Evolutionary conservation across 2,888 invertebrate species (phyloP).

Genomic region (Dolichomitus sp.): DNA sequence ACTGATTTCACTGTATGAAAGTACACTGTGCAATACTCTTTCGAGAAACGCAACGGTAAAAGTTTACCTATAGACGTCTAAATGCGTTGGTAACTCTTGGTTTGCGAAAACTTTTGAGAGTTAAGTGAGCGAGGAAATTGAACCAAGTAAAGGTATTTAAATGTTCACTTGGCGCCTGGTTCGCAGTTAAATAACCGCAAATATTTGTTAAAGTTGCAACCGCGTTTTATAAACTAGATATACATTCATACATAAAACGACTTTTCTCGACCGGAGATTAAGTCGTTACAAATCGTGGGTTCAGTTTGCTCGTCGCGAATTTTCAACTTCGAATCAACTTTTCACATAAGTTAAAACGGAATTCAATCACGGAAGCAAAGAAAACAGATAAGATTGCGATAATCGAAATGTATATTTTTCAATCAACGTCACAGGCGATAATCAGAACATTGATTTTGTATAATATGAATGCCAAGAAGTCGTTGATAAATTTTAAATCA

Average conservation of each 20-base stretch:
- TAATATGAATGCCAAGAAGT: too few species aligned
- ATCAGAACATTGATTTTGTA: too few species aligned
- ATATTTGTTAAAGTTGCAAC: not conserved
- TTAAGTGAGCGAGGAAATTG: slow-evolving; percentile 18
- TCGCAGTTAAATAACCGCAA: not conserved
- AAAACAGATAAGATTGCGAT: too few species aligned
- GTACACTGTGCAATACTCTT: not conserved
- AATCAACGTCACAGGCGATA: too few species aligned
- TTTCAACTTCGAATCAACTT: too few species aligned
- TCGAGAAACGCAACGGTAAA: slow-evolving; percentile 21
- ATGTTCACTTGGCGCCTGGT: not conserved
- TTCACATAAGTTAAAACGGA: too few species aligned
- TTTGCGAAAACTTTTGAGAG: slow-evolving; percentile 14
- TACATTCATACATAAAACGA: not conserved
- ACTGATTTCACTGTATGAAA: not conserved
- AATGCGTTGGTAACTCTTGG: slow-evolving; percentile 16
- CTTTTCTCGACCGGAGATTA: slow-evolving; percentile 2
- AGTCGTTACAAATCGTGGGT: too few species aligned
- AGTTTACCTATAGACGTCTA: slow-evolving; percentile 13
- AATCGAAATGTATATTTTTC: too few species aligned
- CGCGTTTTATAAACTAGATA: not conserved
- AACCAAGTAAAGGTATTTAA: slow-evolving; percentile 12
- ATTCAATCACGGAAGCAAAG: too few species aligned
- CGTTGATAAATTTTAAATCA: too few species aligned
- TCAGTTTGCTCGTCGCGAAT: too few species aligned